Evolutionary conservation across 2,113 vertebrate species (phyloP).

Genomic region (Corvus moneduloides): DNA sequence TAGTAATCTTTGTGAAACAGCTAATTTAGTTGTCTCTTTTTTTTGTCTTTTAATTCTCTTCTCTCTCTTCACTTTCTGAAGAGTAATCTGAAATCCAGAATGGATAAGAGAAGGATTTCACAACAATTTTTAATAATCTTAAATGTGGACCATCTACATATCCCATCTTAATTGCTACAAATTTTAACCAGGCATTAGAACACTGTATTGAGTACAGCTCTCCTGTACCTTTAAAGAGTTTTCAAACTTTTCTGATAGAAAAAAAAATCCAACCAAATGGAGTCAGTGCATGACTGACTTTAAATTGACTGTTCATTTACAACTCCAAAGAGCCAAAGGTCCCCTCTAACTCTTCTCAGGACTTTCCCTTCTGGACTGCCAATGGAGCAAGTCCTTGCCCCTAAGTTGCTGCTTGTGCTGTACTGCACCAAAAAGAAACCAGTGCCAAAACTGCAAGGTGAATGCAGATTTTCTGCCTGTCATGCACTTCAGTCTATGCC

Average conservation of each 20-base stretch:
- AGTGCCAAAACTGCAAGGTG: not conserved
- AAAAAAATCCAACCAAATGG: not conserved
- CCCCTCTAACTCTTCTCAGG: not conserved
- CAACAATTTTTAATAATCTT: not conserved
- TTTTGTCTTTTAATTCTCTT: not conserved
- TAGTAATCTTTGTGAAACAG: constrained; percentile 10
- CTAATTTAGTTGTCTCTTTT: not conserved
- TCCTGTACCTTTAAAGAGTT: not conserved
- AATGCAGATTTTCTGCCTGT: constrained; percentile 26
- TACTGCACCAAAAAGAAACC: not conserved
- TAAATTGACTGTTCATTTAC: not conserved
- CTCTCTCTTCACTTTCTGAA: not conserved
- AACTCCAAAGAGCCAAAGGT: not conserved
- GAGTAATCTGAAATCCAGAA: not conserved
- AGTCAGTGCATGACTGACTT: not conserved
- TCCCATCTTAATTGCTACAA: not conserved
- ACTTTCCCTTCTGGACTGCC: not conserved
- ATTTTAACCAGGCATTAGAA: not conserved
- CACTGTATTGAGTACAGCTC: not conserved
- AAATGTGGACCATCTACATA: not conserved
- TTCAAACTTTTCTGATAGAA: not conserved
- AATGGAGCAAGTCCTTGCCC: not conserved
- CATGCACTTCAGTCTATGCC: not conserved
- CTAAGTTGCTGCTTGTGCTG: not conserved
- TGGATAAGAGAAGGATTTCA: not conserved